These are phyloP conservation scores for Thymelicus acteon DNA, from an alignment of 2,888 invertebrate genomes.

Conservation along the genomic window DNA sequence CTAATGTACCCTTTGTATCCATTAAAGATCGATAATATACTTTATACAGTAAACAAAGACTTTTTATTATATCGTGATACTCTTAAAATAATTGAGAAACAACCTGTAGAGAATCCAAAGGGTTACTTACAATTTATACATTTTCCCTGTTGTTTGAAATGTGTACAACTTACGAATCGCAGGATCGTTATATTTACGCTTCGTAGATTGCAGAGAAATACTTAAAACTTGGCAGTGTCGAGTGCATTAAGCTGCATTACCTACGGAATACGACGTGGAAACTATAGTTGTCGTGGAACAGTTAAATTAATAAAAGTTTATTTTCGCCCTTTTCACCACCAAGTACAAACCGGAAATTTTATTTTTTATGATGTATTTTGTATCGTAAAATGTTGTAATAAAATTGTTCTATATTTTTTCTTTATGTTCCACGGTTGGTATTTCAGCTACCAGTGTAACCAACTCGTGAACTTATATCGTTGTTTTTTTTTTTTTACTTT, in stretches of 20 bases:
- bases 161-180: conserved; percentile 39
- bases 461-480: too few species aligned
- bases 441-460: too few species aligned
- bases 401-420: too few species aligned
- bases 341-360: not conserved
- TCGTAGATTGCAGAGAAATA: conserved; percentile 50
- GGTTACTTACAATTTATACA: conserved; percentile 20
- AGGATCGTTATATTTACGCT: conserved; percentile 58
- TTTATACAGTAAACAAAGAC: too few species aligned
- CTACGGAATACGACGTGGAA: conserved; percentile 25
- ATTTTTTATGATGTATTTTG: not conserved
- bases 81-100: conserved; percentile 15
- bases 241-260: conserved; percentile 46
- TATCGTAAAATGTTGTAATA: not conserved
- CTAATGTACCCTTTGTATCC: too few species aligned
- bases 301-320: conserved; percentile 13
- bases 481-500: too few species aligned
- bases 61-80: not conserved
- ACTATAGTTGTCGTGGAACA: conserved; percentile 26
- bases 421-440: too few species aligned
- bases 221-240: conserved; percentile 48
- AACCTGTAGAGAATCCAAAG: conserved; percentile 22
- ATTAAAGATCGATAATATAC: too few species aligned
- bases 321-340: not conserved
- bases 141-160: conserved; percentile 31